These are phyloP conservation scores for Stenurella melanura DNA, from an alignment of 2,888 invertebrate species.

Conservation along the genomic window DNA sequence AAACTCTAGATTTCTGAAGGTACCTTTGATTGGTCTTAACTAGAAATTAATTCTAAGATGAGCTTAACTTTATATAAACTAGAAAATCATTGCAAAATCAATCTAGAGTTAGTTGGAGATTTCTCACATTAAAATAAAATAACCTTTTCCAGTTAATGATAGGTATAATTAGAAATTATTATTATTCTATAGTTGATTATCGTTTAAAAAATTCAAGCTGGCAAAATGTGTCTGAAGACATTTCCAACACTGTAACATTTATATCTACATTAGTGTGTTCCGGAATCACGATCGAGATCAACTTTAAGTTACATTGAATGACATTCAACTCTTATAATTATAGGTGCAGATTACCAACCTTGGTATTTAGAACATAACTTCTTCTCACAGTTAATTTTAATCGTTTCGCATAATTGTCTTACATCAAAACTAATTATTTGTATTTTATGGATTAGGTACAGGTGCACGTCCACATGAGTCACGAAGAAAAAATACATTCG, in stretches of 20 bases:
- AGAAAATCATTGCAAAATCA: background rate
- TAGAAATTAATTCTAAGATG: too few species aligned
- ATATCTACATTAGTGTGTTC: constrained; percentile 1
- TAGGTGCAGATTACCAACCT: constrained; percentile 41
- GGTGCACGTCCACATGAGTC: constrained; percentile 17
- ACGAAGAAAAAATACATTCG: constrained; percentile 16
- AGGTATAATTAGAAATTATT: background rate
- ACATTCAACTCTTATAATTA: constrained; percentile 38
- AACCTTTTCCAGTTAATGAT: constrained; percentile 5
- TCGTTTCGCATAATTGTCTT: constrained; percentile 34
- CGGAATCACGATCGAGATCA: constrained; percentile 40
- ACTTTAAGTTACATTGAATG: constrained; percentile 27
- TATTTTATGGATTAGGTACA: constrained; percentile 32
- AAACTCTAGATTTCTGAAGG: too few species aligned
- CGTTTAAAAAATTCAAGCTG: background rate
- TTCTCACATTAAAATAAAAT: background rate
- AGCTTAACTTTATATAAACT: too few species aligned
- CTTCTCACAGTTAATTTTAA: constrained; percentile 43
- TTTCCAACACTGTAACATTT: constrained; percentile 8
- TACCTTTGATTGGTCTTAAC: too few species aligned
- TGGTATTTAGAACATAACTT: constrained; percentile 44
- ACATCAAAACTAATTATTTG: constrained; percentile 36
- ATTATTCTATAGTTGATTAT: constrained; percentile 1
- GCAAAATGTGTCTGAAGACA: background rate
- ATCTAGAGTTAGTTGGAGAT: background rate